Conservation (phyloP, 2,888 invertebrate species). For the Epiblema foenella region DNA sequence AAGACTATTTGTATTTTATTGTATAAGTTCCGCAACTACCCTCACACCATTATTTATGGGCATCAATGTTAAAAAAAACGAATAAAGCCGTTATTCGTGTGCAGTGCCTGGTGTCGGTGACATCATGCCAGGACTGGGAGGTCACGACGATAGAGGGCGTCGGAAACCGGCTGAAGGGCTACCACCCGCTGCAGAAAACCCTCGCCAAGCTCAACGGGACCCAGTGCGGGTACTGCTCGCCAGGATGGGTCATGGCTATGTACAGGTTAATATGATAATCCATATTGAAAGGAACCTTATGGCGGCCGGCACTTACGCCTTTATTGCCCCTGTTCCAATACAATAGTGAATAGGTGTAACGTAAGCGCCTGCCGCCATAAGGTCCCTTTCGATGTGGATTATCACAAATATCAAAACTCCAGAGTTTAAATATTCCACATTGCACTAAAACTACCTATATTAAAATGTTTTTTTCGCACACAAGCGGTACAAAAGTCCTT, state of each 20-base stretch:
- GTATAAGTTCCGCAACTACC: background rate
- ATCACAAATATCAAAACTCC: no score
- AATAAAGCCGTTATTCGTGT: conserved; percentile 4
- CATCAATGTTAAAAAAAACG: background rate
- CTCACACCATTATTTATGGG: background rate
- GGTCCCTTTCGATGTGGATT: no score
- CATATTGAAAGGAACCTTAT: no score
- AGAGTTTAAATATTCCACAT: no score
- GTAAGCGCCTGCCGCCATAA: no score
- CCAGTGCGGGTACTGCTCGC: conserved; percentile 90
- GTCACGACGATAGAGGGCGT: conserved; percentile 88
- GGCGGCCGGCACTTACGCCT: no score
- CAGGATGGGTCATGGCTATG: conserved; percentile 92
- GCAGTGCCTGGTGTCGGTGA: conserved; percentile 66
- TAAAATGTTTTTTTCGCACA: no score
- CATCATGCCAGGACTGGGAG: conserved; percentile 83
- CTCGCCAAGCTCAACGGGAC: conserved; percentile 87
- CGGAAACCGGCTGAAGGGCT: conserved; percentile 84
- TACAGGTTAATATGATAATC: conserved; percentile 75
- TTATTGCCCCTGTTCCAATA: no score
- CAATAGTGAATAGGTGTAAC: no score
- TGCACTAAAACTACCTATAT: no score
- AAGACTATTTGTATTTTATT: no score
- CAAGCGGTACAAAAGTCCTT: no score
- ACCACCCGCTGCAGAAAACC: conserved; percentile 87